Conservation (phyloP, 2,797 vertebrate genomes). For the Emydoidea blandingii region DNA sequence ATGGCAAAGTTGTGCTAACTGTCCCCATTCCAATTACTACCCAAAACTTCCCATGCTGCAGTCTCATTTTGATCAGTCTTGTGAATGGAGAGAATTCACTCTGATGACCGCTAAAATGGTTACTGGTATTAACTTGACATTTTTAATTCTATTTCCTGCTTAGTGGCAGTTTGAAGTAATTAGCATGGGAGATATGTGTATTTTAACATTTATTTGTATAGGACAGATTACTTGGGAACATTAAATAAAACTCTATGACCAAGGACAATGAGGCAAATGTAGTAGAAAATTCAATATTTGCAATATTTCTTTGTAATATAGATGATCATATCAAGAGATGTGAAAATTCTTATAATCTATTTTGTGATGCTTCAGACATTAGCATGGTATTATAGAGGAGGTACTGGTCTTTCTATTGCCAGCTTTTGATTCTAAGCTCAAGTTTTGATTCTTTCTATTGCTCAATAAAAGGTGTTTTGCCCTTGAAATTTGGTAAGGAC, state of each 20-base stretch:
- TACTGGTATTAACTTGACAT: slow-evolving; percentile 16
- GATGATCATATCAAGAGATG: not conserved
- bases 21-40: not conserved
- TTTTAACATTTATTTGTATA: not conserved
- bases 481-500: not conserved
- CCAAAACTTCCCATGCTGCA: slow-evolving; percentile 6
- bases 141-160: slow-evolving; percentile 44
- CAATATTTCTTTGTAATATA: not conserved
- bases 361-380: not conserved
- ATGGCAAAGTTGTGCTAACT: not conserved
- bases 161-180: not conserved
- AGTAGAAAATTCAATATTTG: not conserved
- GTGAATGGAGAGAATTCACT: not conserved
- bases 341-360: not conserved
- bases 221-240: not conserved
- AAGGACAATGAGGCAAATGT: not conserved
- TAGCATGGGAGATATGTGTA: not conserved
- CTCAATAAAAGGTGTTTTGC: not conserved
- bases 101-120: not conserved
- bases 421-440: not conserved
- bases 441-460: not conserved
- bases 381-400: not conserved
- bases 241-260: not conserved
- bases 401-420: not conserved
- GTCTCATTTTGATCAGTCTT: slow-evolving; percentile 51